Base-by-base conservation (phyloP, 2,888 invertebrate genomes). In the Nephrocerus scutellatus region DNA sequence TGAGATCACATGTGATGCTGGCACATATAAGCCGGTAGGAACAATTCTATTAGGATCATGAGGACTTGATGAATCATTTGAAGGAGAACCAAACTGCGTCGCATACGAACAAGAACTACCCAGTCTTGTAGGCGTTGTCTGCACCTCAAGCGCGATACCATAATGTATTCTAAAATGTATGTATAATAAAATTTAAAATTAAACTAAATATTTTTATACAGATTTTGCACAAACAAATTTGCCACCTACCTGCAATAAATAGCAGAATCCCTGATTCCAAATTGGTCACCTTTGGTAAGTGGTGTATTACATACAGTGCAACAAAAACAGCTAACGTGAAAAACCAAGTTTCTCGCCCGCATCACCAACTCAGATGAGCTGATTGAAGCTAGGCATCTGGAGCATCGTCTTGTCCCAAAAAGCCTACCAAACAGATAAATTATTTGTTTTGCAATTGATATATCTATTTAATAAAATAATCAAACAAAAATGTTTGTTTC, bases 271-370 rank as follows among this genome's bases (percentile, higher is more conserved):
- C 88, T 77, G 73, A 93, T 86, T 50, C 92, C 92, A 72, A 92
- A 96, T 57, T 90, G 89, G 65, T 96, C 95, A 26, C 96, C 96
- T 63, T 92, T 90, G 41, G 84, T 86, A 43, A 96, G 75, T 5
- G 85, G 82, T 23, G 84, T 77, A 64, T 81, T 82, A 73, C 95
- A 95, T 34, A 85, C 79, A 28, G 84, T 83, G 68, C 95, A 95
- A 30, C 87, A 86, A 74, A 96, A 96, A 71, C 95, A 96, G 62
- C 84, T 83, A 44, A 93, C 83, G 73, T 96, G 95, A 74, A 89
- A 96, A 53, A 93, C 90, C 58, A 86, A 75, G 57, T 92, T 91
- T 34, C 89, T 75, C 8, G 91, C 93, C 37, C 91, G 75, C 93
- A 96, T 93, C 65, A 96, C 93, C 66, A 95, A 72, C 71, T 95